These are phyloP conservation scores for Oncorhynchus gorbuscha DNA, from an alignment of 2,113 vertebrate genomes.

Conservation along the genomic window DNA sequence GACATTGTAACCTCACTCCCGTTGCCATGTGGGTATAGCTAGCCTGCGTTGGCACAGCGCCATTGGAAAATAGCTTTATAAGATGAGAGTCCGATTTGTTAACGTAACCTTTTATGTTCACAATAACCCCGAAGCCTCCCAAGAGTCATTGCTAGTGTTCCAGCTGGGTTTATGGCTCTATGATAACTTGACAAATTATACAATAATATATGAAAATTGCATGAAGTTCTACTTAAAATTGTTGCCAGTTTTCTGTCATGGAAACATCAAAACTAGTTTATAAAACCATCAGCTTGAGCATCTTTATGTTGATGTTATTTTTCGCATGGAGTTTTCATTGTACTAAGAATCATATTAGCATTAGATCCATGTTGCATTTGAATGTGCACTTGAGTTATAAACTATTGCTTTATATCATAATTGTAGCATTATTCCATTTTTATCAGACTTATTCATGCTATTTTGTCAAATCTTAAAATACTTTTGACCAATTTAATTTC, in stretches of 20 bases:
- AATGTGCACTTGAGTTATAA: neutral
- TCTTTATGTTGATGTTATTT: neutral
- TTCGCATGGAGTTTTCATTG: no score
- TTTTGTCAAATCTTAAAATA: no score
- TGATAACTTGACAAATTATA: neutral
- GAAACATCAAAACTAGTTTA: no score
- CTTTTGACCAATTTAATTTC: neutral
- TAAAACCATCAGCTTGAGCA: neutral
- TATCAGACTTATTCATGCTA: neutral
- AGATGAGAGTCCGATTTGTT: conserved; percentile 13
- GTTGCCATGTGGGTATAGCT: neutral
- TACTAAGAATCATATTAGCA: neutral
- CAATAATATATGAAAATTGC: neutral
- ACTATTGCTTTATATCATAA: no score
- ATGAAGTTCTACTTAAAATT: neutral
- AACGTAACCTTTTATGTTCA: conserved; percentile 11
- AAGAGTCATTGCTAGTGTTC: neutral
- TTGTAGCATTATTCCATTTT: neutral
- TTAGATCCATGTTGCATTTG: neutral
- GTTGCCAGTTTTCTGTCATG: neutral
- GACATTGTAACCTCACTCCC: neutral
- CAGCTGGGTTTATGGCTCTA: neutral
- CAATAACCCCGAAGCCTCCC: conserved; percentile 9
- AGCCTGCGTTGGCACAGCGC: neutral
- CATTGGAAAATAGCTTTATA: conserved; percentile 5